These are phyloP conservation scores for Microctenopoma lineatum DNA, from an alignment of 2,797 vertebrate genomes.

Conservation along the genomic window DNA sequence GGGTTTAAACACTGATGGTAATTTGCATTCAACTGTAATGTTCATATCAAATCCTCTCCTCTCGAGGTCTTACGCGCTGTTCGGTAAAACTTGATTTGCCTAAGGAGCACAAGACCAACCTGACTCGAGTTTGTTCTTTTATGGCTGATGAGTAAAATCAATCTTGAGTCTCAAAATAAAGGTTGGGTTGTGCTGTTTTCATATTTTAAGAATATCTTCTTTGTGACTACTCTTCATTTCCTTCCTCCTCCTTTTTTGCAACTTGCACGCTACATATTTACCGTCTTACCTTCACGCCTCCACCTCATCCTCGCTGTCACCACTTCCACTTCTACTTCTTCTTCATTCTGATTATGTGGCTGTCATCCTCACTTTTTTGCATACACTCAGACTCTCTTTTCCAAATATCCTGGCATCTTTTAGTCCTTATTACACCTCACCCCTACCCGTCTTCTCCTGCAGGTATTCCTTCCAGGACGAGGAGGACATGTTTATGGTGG, in stretches of 20 bases:
- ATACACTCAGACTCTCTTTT: background rate
- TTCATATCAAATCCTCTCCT: conserved; percentile 12
- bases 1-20: conserved; percentile 18
- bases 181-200: background rate
- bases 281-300: background rate
- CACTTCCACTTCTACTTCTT: background rate
- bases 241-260: background rate
- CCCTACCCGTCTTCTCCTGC: background rate
- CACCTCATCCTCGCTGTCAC: background rate
- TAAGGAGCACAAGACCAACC: conserved; percentile 17
- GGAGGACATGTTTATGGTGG: conserved; percentile 99
- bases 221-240: background rate
- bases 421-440: background rate
- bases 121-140: background rate
- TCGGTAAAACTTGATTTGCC: conserved; percentile 21
- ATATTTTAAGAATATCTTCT: background rate
- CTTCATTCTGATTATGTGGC: background rate
- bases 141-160: background rate
- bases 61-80: background rate
- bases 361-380: background rate
- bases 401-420: background rate
- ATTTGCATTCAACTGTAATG: conserved; percentile 9
- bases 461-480: conserved; percentile 99
- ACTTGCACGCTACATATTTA: background rate
- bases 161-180: background rate